These are phyloP conservation scores for Heliconius hewitsoni DNA, from an alignment of 1,140 invertebrate species.

Conservation along the genomic window DNA sequence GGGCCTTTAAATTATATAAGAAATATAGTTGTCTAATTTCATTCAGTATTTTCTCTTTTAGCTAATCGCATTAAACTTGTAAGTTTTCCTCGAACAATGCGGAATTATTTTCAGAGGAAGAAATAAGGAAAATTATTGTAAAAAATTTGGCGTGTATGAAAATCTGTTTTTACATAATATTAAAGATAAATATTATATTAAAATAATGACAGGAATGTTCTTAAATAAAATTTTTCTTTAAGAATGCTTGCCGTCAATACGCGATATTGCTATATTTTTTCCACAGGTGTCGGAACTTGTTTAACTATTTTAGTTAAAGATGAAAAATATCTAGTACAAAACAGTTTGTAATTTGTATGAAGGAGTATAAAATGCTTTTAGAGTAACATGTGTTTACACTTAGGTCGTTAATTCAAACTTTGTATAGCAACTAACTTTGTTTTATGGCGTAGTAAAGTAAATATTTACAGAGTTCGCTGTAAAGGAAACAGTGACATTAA, in stretches of 20 bases:
- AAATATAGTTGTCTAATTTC: neutral
- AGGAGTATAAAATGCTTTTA: slow-evolving; percentile 59
- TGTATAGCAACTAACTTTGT: slow-evolving; percentile 55
- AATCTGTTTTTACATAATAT: neutral
- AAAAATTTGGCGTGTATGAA: neutral
- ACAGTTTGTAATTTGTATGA: slow-evolving; percentile 24
- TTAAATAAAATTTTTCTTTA: neutral
- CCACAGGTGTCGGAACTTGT: slow-evolving; percentile 3
- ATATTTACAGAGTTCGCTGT: slow-evolving; percentile 62
- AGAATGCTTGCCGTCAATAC: neutral
- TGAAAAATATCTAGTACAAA: neutral
- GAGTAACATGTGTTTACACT: slow-evolving; percentile 64
- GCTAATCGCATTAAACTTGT: slow-evolving; percentile 29
- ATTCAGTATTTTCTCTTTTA: neutral
- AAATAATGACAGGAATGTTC: neutral
- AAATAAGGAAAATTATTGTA: slow-evolving; percentile 18
- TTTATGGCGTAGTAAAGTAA: slow-evolving; percentile 59
- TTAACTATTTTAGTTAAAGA: neutral
- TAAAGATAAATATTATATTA: neutral
- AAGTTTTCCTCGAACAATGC: slow-evolving; percentile 30
- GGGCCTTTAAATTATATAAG: neutral
- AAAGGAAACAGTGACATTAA: slow-evolving; percentile 56
- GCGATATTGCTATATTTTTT: neutral
- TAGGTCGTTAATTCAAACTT: slow-evolving; percentile 69
- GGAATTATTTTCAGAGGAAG: slow-evolving; percentile 26